Evolutionary conservation across 2,113 vertebrate genomes (phyloP), one percentile per base, ranked within the genome.

Genomic region (Taxidea taxus): DNA sequence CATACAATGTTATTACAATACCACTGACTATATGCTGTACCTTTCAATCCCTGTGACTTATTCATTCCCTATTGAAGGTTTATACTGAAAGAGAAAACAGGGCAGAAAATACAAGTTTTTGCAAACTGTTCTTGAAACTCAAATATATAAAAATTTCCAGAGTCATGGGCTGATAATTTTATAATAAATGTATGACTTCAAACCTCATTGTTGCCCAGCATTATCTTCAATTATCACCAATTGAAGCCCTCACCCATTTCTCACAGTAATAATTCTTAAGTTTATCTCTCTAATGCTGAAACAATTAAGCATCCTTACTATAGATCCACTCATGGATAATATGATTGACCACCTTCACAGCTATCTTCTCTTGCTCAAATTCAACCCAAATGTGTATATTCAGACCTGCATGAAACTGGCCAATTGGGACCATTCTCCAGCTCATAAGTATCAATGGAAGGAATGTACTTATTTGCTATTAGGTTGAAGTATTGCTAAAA

Each of bases 151-250:
- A 54, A 29, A 77, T 95, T 87, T 92, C 23, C 34, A 88, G 15
- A 81, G 34, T 56, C 23, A 80, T 82, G 34, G 1, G 3, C 27
- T 93, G 37, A 62, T 82, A 90, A 42, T 7, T 83, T 7, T 11
- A 64, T 77, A 95, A 95, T 77, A 82, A 85, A 95, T 75, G 7
- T 15, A 81, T 74, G 37, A 91, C 81, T 96, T 75, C 78, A 96
- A 77, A 86, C 4, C 21, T 91, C 77, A 84, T 42, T 93, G 20
- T n/a, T 95, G 15, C 18, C 89, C 64, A 47, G 8, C 15, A 68
- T 94, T 92, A 75, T 13, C 6, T 94, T 94, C 34, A 74, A 39
- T 94, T 88, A 94, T 85, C 13, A 42, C 1, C 62, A 87, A 0
- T 37, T 74, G 49, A 91, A 85, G 89, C 6, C 14, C 4, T 89